Evolutionary conservation across 2,113 vertebrate genomes (phyloP).

Genomic region (Albula goreensis): DNA sequence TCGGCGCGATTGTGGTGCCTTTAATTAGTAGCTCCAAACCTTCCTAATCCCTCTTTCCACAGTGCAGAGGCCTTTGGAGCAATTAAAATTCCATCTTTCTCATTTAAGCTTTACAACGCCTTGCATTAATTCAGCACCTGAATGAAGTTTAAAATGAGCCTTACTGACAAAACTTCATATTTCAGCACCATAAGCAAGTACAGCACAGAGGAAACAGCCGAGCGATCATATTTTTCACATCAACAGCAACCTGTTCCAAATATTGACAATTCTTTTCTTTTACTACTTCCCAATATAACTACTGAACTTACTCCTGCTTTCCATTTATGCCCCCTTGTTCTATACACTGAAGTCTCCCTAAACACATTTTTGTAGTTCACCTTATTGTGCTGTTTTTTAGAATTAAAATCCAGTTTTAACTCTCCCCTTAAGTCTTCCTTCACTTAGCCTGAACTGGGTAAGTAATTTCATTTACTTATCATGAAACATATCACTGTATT

Average conservation of each 20-base stretch:
- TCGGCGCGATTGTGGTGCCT: neutral
- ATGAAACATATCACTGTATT: no score
- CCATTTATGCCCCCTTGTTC: no score
- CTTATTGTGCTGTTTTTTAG: no score
- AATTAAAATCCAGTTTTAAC: no score
- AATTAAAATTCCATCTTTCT: slow-evolving; percentile 33
- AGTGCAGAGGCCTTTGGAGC: neutral
- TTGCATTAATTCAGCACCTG: slow-evolving; percentile 18
- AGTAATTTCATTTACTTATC: no score
- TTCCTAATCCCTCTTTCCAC: slow-evolving; percentile 30
- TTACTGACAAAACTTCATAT: neutral
- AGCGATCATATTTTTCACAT: neutral
- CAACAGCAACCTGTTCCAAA: neutral
- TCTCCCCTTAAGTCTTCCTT: no score
- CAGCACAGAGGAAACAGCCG: neutral
- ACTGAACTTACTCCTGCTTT: no score
- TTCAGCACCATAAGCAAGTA: neutral
- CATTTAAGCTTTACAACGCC: slow-evolving; percentile 31
- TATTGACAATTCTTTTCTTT: no score
- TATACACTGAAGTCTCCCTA: no score
- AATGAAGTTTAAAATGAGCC: slow-evolving; percentile 39
- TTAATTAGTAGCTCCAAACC: slow-evolving; percentile 31
- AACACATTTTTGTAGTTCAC: no score
- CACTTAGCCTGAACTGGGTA: no score
- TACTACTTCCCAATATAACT: no score